Percentiles rank a stretch among this genome's conserved stretches.
Conservation (phyloP, 2,888 invertebrate species). For the Lacanobia wlatinum region DNA sequence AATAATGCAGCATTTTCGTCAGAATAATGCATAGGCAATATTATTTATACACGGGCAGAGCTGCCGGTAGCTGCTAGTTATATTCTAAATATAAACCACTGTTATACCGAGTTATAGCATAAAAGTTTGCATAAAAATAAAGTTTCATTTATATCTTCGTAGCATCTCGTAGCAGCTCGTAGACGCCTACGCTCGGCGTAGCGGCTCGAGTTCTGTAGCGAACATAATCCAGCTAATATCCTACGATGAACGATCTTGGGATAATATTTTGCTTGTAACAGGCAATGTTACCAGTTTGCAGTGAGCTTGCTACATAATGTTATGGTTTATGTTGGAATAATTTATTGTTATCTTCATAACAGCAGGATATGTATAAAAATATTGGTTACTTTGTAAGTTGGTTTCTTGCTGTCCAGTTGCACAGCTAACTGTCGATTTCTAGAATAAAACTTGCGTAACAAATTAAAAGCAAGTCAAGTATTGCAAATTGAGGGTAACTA, state of each 20-base stretch:
- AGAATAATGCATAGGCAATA: no score
- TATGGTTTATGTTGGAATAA: neutral
- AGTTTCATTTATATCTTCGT: conserved; percentile 7
- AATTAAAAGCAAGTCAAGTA: no score
- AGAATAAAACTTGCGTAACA: no score
- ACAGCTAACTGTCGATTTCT: no score
- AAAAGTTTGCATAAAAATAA: conserved; percentile 17
- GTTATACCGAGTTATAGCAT: neutral
- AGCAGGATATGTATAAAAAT: neutral
- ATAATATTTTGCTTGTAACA: conserved; percentile 10
- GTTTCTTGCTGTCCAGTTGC: neutral
- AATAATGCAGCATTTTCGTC: no score
- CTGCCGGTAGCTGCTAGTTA: neutral
- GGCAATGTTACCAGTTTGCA: neutral
- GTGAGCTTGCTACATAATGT: neutral
- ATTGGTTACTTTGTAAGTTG: neutral
- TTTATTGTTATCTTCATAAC: neutral
- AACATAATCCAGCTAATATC: conserved; percentile 12
- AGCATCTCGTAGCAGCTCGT: conserved; percentile 35
- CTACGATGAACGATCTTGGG: conserved; percentile 1
- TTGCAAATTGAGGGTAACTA: no score
- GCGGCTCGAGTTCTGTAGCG: conserved; percentile 12
- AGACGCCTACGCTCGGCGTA: conserved; percentile 29
- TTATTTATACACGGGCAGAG: neutral
- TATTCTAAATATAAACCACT: conserved; percentile 1